Base-by-base conservation (phyloP, 1,140 invertebrate genomes). In the Linepithema humile region DNA sequence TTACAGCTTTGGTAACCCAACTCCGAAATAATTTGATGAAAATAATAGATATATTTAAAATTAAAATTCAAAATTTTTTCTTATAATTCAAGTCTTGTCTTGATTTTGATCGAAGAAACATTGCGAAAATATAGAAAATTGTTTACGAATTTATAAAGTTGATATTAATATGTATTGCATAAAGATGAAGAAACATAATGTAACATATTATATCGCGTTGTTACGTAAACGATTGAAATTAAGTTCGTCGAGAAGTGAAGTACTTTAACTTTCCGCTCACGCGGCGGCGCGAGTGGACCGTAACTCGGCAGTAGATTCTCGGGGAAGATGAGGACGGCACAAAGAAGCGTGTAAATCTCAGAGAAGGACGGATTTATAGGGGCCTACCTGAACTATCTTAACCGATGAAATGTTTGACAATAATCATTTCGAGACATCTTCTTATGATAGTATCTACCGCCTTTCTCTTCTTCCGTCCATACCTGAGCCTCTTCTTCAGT, bases 371-470 rank as follows among this genome's bases (percentile, higher is more conserved):
- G 62, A 87, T 88, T 88, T 88, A 84, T 80, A 32, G 57, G 1
- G 6, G 70, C 64, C 53, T 73, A 75, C 55, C 75, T 35, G 40
- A 50, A 72, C 45, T 17, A 12, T 62, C 48, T 82, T 35, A 60
- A 62, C 15, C 74, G 86, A 88, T 87, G 83, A 88, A 85, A 87
- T 82, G 83, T 87, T 88, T 87, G 85, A 85, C 83, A 88, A 77
- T 88, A 85, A 87, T 88, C 83, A 84, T 88, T 69, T 85, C 75
- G 75, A 72, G 43, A 70, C 70, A 72, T 85, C 83, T 87, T 73
- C 20, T 65, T 40, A 32, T 45, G 85, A 87, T 88, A 82, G 15
- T 77, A 88, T 88, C 85, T 85, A 10, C 50, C 72, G 55, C 32
- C 9, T 60, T 69, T 26, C 53, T 48, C 9, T 60, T 69, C 32